phyloP scores from a whole-genome alignment of 2,888 invertebrate genomes.

The Drosophila nigritarsus region DNA sequence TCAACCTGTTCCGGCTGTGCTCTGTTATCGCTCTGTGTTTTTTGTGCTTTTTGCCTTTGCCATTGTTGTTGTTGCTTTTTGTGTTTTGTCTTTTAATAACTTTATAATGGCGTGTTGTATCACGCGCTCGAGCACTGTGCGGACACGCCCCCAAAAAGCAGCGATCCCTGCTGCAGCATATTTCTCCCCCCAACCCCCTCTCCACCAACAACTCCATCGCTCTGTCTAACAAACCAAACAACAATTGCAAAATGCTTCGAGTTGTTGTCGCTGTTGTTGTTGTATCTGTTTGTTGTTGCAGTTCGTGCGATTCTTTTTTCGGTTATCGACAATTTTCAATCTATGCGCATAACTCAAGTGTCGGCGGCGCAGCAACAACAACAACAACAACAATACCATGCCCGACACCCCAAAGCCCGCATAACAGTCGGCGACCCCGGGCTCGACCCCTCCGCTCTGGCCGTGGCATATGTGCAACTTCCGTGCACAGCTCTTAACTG shows the following conservation, averaged over 20 bases:
- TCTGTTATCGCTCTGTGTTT: conserved; percentile 28
- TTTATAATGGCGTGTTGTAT: conserved; percentile 82
- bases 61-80: conserved; percentile 28
- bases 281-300: conserved; percentile 49
- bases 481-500: conserved; percentile 79
- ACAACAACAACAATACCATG: conserved; percentile 24
- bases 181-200: background rate
- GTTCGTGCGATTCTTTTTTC: conserved; percentile 77
- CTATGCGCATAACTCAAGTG: conserved; percentile 78
- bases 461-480: conserved; percentile 79
- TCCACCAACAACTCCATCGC: too few species aligned
- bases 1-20: conserved; percentile 52
- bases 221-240: conserved; percentile 38
- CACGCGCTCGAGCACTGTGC: conserved; percentile 70
- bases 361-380: conserved; percentile 57
- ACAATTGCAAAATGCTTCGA: conserved; percentile 57
- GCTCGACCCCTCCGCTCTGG: background rate
- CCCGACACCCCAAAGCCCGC: conserved; percentile 68
- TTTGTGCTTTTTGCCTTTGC: conserved; percentile 51
- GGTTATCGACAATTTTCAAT: conserved; percentile 81
- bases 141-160: conserved; percentile 62
- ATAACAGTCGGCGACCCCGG: conserved; percentile 51
- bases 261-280: conserved; percentile 37
- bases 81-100: conserved; percentile 79
- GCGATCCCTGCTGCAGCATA: conserved; percentile 17